Evolutionary conservation across 2,797 vertebrate genomes (phyloP).

Genomic region (Cercopithecus diana): DNA sequence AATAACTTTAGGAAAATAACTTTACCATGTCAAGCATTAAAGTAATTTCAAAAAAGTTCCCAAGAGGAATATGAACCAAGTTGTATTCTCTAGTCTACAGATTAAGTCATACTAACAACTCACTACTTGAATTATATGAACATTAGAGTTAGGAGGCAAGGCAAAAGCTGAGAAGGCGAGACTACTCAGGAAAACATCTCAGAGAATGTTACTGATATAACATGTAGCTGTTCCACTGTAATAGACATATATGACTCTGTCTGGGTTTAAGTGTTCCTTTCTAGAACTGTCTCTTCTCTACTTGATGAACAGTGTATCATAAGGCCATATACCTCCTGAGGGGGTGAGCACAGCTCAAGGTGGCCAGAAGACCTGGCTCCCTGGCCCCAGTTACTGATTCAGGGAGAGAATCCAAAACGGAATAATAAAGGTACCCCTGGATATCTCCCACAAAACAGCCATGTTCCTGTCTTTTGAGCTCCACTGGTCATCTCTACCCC

Average conservation of each 20-base stretch:
- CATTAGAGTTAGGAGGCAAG: neutral
- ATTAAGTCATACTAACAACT: neutral
- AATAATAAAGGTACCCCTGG: neutral
- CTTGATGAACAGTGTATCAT: neutral
- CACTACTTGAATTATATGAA: neutral
- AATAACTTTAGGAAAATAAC: slow-evolving; percentile 14
- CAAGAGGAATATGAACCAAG: slow-evolving; percentile 1
- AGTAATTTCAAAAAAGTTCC: neutral
- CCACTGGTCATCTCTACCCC: neutral
- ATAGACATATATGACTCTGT: neutral
- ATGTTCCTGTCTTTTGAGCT: neutral
- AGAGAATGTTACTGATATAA: neutral
- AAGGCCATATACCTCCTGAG: neutral
- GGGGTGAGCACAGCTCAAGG: neutral
- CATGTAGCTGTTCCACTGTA: neutral
- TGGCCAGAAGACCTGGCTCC: neutral
- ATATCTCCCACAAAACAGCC: neutral
- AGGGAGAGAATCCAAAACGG: neutral
- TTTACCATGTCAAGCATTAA: slow-evolving; percentile 25
- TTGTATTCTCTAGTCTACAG: neutral
- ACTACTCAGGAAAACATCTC: neutral
- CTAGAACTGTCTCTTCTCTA: neutral
- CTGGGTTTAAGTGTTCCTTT: neutral
- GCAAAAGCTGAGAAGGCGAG: neutral
- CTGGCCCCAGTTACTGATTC: neutral